Conservation (phyloP, 2,888 invertebrate genomes). For the Polymixis lichenea region DNA sequence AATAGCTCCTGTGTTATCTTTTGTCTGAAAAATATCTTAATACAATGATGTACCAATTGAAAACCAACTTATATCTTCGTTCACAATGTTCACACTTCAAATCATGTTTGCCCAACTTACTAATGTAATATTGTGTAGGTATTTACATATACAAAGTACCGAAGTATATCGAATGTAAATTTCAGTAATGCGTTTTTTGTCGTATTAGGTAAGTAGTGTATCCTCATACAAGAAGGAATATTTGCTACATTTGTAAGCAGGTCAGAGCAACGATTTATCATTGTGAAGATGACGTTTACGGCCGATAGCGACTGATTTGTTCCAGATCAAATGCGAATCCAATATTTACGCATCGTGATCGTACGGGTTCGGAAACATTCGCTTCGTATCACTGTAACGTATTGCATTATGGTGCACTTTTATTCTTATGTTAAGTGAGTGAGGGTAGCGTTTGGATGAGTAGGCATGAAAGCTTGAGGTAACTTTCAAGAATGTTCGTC, state of each 20-base stretch:
- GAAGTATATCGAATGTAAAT: slow-evolving; percentile 36
- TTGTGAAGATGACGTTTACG: slow-evolving; percentile 80
- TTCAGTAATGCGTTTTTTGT: slow-evolving; percentile 64
- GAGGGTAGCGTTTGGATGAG: slow-evolving; percentile 23
- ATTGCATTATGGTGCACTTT: slow-evolving; percentile 56
- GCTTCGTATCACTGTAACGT: slow-evolving; percentile 62
- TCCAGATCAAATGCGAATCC: slow-evolving; percentile 81
- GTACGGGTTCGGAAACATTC: slow-evolving; percentile 69
- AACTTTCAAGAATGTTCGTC: background rate
- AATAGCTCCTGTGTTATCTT: background rate
- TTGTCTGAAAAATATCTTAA: background rate
- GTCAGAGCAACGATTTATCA: slow-evolving; percentile 82
- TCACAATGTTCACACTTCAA: background rate
- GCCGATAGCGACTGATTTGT: slow-evolving; percentile 82
- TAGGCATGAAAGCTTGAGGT: slow-evolving; percentile 10
- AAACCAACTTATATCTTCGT: background rate
- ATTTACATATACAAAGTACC: background rate
- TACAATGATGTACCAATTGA: background rate
- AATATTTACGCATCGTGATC: slow-evolving; percentile 79
- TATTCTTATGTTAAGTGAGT: slow-evolving; percentile 42
- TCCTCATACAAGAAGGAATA: slow-evolving; percentile 61
- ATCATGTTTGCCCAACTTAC: slow-evolving; percentile 31
- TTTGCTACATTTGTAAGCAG: slow-evolving; percentile 77
- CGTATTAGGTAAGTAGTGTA: slow-evolving; percentile 51
- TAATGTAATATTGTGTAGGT: slow-evolving; percentile 6